These are phyloP conservation scores for Steromphala cineraria DNA, from an alignment of 2,888 invertebrate species.

Conservation along the genomic window DNA sequence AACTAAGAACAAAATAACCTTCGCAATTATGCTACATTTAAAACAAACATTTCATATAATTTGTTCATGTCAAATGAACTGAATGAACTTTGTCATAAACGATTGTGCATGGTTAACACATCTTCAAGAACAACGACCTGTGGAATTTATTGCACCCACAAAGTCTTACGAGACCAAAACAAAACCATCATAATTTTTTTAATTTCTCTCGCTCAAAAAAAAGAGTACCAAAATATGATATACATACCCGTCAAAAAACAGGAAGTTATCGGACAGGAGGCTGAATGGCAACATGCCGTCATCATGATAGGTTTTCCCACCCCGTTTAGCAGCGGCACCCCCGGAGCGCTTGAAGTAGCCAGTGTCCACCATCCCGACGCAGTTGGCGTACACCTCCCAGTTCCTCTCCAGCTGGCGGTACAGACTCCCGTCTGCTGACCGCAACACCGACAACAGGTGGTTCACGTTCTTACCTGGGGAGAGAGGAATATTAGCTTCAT, in stretches of 20 bases:
- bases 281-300: not conserved
- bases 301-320: not conserved
- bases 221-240: too few species aligned
- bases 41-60: too few species aligned
- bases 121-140: too few species aligned
- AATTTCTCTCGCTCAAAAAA: too few species aligned
- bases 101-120: too few species aligned
- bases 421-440: not conserved
- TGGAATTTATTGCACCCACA: too few species aligned
- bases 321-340: not conserved
- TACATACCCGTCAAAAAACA: not conserved
- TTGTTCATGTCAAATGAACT: too few species aligned
- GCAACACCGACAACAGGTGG: conserved; percentile 12
- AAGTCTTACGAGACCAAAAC: too few species aligned
- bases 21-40: too few species aligned
- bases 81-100: too few species aligned
- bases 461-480: conserved; percentile 19
- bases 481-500: not conserved
- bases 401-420: conserved; percentile 35
- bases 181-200: too few species aligned
- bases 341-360: conserved; percentile 52
- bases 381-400: conserved; percentile 48
- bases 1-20: too few species aligned
- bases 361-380: conserved; percentile 54
- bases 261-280: not conserved